Percentiles rank a stretch among this genome's conserved stretches.
Evolutionary conservation across 2,113 vertebrate species (phyloP).

Genomic region (Chauna torquata): DNA sequence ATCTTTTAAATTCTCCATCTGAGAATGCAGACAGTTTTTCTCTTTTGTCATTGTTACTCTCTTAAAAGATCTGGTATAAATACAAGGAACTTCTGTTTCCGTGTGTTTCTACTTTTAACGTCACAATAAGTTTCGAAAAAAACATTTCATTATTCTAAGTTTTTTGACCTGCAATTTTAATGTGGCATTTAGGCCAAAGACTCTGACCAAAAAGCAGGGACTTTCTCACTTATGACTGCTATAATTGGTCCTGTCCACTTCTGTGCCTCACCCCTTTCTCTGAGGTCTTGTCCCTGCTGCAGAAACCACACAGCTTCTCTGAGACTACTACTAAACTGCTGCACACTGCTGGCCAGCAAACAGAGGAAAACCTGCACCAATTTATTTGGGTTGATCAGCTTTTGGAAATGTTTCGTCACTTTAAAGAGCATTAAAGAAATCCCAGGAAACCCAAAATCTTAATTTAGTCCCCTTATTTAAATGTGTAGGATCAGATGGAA

Average conservation of each 20-base stretch:
- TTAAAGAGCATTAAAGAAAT: neutral
- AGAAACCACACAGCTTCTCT: neutral
- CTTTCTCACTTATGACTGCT: neutral
- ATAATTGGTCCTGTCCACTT: neutral
- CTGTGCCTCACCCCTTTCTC: neutral
- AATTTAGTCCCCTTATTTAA: neutral
- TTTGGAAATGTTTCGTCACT: neutral
- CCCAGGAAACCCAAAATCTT: neutral
- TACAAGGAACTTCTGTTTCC: neutral
- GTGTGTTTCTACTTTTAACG: neutral
- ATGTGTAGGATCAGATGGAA: neutral
- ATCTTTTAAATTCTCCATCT: neutral
- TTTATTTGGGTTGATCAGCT: neutral
- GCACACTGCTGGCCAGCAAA: neutral
- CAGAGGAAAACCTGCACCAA: neutral
- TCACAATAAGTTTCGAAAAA: neutral
- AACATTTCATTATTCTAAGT: neutral
- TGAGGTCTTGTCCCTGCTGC: neutral
- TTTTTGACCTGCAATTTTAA: neutral
- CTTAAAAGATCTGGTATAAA: neutral
- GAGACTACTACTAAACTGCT: neutral
- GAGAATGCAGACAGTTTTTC: neutral
- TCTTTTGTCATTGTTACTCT: neutral
- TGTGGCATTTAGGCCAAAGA: neutral
- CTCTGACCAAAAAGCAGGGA: neutral